Conservation (phyloP, 2,797 vertebrate species). For the Phoeniculus purpureus region DNA sequence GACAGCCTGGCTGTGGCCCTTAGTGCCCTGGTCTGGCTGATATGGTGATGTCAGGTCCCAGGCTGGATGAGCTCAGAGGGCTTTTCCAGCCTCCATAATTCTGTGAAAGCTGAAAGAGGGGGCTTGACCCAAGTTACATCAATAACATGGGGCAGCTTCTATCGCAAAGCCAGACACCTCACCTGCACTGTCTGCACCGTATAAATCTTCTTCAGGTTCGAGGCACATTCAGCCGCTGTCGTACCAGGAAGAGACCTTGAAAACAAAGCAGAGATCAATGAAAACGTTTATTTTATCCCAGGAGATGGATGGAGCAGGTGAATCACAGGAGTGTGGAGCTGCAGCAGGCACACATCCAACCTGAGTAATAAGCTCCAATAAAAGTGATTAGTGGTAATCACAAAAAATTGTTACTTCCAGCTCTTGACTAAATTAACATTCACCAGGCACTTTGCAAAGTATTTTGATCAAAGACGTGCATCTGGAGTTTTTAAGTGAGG, state of each 20-base stretch:
- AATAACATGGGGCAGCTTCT: background rate
- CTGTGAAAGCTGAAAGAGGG: too few species aligned
- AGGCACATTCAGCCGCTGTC: slow-evolving; percentile 94
- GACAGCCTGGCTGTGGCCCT: too few species aligned
- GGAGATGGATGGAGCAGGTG: background rate
- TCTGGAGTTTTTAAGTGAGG: background rate
- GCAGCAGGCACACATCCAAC: background rate
- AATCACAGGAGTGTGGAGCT: fast-evolving
- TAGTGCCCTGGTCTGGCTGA: too few species aligned
- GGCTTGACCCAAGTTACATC: background rate
- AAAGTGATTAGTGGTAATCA: background rate
- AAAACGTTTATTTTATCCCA: background rate
- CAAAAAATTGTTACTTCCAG: too few species aligned
- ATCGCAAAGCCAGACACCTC: background rate
- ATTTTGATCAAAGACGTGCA: background rate
- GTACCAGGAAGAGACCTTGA: slow-evolving; percentile 91
- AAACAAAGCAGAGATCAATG: background rate
- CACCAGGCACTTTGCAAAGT: background rate
- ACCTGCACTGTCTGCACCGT: slow-evolving; percentile 94
- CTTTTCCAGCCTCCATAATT: too few species aligned
- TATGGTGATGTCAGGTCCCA: too few species aligned
- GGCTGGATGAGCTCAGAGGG: too few species aligned
- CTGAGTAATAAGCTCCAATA: background rate
- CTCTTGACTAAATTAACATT: background rate
- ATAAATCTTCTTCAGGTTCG: slow-evolving; percentile 95